A percentile compares a stretch with the other conserved stretches of the same genome.
phyloP scores from a whole-genome alignment of 1,140 invertebrate genomes.

The Muscidifurax raptorellus region DNA sequence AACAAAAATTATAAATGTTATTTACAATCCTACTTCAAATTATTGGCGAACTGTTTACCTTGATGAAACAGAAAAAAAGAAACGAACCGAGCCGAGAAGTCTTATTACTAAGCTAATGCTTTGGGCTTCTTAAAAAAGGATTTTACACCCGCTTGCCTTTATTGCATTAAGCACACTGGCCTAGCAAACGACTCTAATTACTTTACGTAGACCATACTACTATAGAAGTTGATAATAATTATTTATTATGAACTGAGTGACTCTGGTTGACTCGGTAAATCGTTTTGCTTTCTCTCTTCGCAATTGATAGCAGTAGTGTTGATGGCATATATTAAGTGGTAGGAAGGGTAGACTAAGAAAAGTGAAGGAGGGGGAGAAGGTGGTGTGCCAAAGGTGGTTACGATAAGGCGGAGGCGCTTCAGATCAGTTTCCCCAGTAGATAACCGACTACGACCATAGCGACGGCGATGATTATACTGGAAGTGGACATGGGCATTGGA shows the following conservation, averaged over 20 bases:
- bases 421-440: conserved; percentile 73
- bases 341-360: conserved; percentile 68
- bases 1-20: conserved; percentile 14
- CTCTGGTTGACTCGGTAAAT: conserved; percentile 43
- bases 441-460: conserved; percentile 71
- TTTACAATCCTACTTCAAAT: conserved; percentile 35
- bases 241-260: conserved; percentile 54
- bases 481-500: conserved; percentile 61
- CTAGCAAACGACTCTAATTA: conserved; percentile 52
- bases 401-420: conserved; percentile 65
- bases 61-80: conserved; percentile 9
- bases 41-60: neutral
- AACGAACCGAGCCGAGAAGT: conserved; percentile 14
- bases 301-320: conserved; percentile 47
- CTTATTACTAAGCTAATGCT: conserved; percentile 25
- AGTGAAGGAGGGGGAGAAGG: conserved; percentile 63
- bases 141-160: conserved; percentile 49
- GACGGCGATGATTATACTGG: conserved; percentile 66
- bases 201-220: conserved; percentile 50
- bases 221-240: conserved; percentile 52
- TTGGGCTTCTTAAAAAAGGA: conserved; percentile 52
- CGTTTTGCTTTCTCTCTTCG: conserved; percentile 41
- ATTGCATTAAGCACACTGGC: conserved; percentile 52
- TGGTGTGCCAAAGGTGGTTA: conserved; percentile 54
- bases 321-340: conserved; percentile 64